Base-by-base conservation (phyloP, 2,113 vertebrate species). In the Tychaedon coryphoeus region DNA sequence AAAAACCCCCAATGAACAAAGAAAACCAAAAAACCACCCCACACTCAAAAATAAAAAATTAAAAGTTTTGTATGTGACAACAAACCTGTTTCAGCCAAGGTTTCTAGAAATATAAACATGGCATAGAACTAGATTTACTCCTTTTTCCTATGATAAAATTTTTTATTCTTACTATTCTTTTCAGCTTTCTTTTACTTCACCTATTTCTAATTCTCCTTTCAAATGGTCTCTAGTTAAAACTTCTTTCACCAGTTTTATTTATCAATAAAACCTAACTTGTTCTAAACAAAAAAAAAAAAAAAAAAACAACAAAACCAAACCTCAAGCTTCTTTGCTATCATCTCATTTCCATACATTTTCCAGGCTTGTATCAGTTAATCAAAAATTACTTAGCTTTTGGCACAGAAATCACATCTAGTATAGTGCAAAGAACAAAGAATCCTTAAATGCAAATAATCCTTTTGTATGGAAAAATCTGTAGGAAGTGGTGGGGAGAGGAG, bases 21-120 rank as follows among this genome's bases (percentile, higher is more conserved):
- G 20, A 31, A 60, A 18, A 12, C 2, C 0, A 2, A 33, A 18
- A 51, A 45, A 8, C 1, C 25, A 75, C 5, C 1, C 3, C 10
- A 43, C 2, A 53, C 2, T 60, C 8, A 60, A 69, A 56, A 24
- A 4, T 3, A 3, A 54, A n/a, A 25, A 66, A 54, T 53, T 29
- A 18, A 0, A 0, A 50, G 12, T 54, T 82, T 74, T 51, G 6
- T 16, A 26, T 22, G 8, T 64, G 31, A 66, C 3, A 75, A 36
- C 19, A 20, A 74, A 62, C 1, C 11, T 45, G 10, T 25, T 70
- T 71, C 47, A 76, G 22, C 15, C 8, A 14, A 78, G 3, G 17
- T 57, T 81, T 65, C 28, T 38, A 61, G 14, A 72, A 71, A 58
- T 24, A 74, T 0, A 75, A 48, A 48, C 12, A n/a, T 2, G 12